Percentiles rank a stretch among this genome's conserved stretches.
Conservation (phyloP, 2,888 invertebrate species). For the Rhingia campestris region DNA sequence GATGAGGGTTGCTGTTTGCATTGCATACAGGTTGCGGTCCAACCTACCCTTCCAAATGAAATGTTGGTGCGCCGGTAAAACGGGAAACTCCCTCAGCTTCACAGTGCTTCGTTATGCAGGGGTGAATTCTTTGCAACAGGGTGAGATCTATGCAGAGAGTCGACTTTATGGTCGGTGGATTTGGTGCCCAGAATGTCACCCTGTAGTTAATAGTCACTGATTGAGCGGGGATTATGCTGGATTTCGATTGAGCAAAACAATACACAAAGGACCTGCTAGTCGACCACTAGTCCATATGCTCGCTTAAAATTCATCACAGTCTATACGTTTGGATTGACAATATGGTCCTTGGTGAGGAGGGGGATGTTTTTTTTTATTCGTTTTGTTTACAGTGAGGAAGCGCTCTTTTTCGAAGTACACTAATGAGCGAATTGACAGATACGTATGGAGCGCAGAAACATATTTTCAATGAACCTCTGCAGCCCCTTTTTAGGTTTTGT, state of each 20-base stretch:
- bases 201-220: conserved; percentile 72
- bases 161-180: background rate
- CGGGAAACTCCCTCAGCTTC: too few relatives aligned
- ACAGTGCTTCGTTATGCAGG: background rate
- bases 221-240: conserved; percentile 68
- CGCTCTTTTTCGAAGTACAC: conserved; percentile 30
- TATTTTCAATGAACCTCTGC: conserved; percentile 16
- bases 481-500: conserved; percentile 9
- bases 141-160: background rate
- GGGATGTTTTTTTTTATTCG: conserved; percentile 47
- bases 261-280: conserved; percentile 64
- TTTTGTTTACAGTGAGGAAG: conserved; percentile 28
- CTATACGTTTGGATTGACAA: conserved; percentile 69
- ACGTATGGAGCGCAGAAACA: conserved; percentile 34
- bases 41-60: conserved; percentile 60
- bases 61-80: conserved; percentile 2
- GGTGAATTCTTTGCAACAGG: conserved; percentile 43
- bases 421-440: conserved; percentile 64
- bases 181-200: conserved; percentile 1
- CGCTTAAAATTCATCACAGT: conserved; percentile 75
- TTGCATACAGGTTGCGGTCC: conserved; percentile 72
- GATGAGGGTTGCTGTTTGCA: conserved; percentile 66
- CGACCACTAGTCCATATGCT: conserved; percentile 78
- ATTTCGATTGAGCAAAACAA: conserved; percentile 60
- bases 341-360: conserved; percentile 69